Evolutionary conservation across 2,888 invertebrate species (phyloP).

Genomic region (Timema podura): DNA sequence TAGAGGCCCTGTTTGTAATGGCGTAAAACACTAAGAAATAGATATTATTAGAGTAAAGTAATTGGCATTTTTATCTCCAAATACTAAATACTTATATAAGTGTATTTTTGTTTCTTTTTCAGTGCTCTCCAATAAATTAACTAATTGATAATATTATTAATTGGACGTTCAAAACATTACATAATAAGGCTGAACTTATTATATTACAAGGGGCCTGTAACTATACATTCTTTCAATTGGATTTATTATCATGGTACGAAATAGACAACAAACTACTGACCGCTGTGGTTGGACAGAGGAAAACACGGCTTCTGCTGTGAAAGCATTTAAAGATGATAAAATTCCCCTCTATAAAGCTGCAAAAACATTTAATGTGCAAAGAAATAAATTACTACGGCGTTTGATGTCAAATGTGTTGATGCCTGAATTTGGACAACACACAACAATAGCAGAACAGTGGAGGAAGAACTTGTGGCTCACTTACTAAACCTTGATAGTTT

Average conservation of each 20-base stretch:
- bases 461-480: constrained; percentile 2
- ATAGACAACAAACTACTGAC: constrained; percentile 1
- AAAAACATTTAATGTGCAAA: constrained; percentile 6
- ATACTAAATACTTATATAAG: background rate
- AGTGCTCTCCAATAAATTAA: background rate
- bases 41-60: background rate
- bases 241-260: constrained; percentile 5
- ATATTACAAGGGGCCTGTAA: background rate
- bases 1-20: background rate
- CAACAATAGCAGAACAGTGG: background rate
- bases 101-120: background rate
- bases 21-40: background rate
- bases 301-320: constrained; percentile 9
- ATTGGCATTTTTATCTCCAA: background rate
- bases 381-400: constrained; percentile 1
- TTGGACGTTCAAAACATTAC: background rate
- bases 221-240: background rate
- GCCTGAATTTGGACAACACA: constrained; percentile 7
- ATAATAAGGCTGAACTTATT: background rate
- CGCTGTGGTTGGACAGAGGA: background rate
- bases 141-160: background rate
- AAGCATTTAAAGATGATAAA: constrained; percentile 3
- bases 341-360: constrained; percentile 5
- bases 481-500: constrained; percentile 7
- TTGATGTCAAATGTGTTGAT: constrained; percentile 1